Base-by-base conservation (phyloP, 2,888 invertebrate species). In the Autographa pulchrina region DNA sequence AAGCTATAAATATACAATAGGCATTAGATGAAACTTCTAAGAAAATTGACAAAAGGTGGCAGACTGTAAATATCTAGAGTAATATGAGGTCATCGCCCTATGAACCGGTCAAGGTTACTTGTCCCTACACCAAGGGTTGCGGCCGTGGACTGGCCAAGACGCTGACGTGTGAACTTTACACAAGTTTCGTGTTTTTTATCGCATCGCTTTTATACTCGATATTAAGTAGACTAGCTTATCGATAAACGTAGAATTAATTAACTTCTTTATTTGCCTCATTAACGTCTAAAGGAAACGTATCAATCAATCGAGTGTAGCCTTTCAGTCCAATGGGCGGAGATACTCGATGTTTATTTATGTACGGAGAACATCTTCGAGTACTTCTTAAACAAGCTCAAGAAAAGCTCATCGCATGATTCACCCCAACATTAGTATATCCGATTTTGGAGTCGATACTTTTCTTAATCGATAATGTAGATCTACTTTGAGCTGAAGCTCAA, bases 71-170 rank as follows among this genome's bases (percentile, higher is more conserved):
- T 84, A 75, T 81, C 70, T 79, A 62, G 71, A 76, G 78, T 85
- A 85, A 75, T 81, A 82, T 74, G 82, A 86, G 93, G 92, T 94
- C 94, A 88, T 89, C 88, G 93, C 86, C 91, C 92, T 88, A 80
- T 85, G 85, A 86, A 82, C 86, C 89, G 91, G 91, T 93, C 93
- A 94, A 93, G 94, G 94, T 92, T 92, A 86, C 74, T 72, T 84
- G 83, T 84, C 82, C 82, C 82, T 81, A 68, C 70, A 73, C 74
- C 79, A 91, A 90, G 91, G 91, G 90, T 86, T 87, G 86, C 85
- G 64, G 66, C 52, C 70, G 85, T 87, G 60, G 60, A 68, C 43
- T 32, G 80, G 72, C 83, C 74, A 68, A 71, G 76, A 71, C 76
- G 68, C 72, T 75, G 80, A 83, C 82, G 85, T 85, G 85, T 86